A percentile compares a stretch with the other conserved stretches of the same genome.
Conservation (phyloP, 2,113 vertebrate genomes). For the Ursus arctos region DNA sequence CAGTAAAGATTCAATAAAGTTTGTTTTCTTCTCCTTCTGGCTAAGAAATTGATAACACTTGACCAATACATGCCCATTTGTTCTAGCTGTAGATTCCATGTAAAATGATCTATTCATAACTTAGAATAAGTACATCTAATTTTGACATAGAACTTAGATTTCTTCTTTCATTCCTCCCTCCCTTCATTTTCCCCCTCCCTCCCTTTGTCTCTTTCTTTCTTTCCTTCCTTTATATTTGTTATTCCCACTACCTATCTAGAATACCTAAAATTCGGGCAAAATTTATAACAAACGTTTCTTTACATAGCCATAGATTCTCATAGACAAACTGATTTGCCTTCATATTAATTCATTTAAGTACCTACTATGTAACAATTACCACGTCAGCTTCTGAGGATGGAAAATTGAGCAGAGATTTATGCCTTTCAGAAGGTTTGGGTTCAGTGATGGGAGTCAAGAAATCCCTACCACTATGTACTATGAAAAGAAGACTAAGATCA, state of each 20-base stretch:
- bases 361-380: background rate
- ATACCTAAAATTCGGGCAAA: constrained; percentile 3
- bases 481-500: background rate
- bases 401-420: constrained; percentile 32
- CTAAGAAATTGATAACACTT: background rate
- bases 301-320: background rate
- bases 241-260: background rate
- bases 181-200: background rate
- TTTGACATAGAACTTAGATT: background rate
- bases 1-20: background rate
- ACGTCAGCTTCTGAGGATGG: background rate
- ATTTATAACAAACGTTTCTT: background rate
- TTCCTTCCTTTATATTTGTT: background rate
- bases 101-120: background rate
- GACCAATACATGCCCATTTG: background rate
- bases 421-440: background rate
- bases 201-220: background rate
- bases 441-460: background rate
- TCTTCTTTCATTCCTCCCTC: background rate
- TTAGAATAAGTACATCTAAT: background rate
- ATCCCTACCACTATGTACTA: background rate
- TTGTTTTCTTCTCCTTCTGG: background rate
- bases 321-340: background rate
- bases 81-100: background rate
- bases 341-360: background rate